phyloP scores from a whole-genome alignment of 2,797 vertebrate genomes.

The Setipinna tenuifilis region DNA sequence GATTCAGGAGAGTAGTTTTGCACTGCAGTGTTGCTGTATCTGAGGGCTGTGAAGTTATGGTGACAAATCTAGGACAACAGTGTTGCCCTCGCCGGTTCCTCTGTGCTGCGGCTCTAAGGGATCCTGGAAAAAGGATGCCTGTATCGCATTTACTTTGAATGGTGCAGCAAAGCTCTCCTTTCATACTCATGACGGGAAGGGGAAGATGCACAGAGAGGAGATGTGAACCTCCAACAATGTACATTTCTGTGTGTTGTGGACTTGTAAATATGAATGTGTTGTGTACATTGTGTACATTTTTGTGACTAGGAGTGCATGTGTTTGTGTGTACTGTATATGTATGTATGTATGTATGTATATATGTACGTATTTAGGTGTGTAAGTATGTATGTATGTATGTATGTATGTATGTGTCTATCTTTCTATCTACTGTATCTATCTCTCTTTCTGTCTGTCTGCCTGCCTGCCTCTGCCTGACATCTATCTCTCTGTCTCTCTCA shows the following conservation, averaged over 20 bases:
- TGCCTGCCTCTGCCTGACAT: too few relatives aligned
- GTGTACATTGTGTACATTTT: neutral
- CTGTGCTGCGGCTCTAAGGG: neutral
- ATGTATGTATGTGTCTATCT: neutral
- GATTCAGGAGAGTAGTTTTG: neutral
- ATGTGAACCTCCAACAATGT: neutral
- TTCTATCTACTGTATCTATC: too few relatives aligned
- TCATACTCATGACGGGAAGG: neutral
- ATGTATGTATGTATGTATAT: too few relatives aligned
- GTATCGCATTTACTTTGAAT: neutral
- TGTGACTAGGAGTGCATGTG: neutral
- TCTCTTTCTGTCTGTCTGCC: neutral
- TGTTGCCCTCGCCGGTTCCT: neutral
- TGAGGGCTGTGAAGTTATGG: neutral
- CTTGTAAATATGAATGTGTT: neutral
- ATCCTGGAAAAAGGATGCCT: neutral
- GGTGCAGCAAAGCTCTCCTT: neutral
- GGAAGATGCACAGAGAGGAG: neutral
- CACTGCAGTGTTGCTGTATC: slow-evolving; percentile 14
- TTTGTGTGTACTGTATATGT: neutral
- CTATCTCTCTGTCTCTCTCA: slow-evolving; percentile 57
- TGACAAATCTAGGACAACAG: slow-evolving; percentile 10
- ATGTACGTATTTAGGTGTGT: too few relatives aligned
- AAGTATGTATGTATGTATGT: neutral
- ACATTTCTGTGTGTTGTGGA: neutral